These are phyloP conservation scores for Gavia stellata DNA, from an alignment of 2,113 vertebrate genomes.

Conservation along the genomic window DNA sequence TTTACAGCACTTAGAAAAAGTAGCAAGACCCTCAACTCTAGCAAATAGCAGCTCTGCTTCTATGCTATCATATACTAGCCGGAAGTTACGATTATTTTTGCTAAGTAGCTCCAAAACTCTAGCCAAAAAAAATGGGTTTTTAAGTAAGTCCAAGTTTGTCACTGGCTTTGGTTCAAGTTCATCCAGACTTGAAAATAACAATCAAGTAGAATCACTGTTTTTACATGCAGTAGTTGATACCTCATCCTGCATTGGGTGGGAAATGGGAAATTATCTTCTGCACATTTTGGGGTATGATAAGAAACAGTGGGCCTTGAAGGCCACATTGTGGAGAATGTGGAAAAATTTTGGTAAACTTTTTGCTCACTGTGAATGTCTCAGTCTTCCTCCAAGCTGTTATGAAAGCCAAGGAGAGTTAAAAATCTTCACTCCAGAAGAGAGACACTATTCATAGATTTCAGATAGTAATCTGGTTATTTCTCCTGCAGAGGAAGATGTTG, in stretches of 20 bases:
- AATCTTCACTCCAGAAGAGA: background rate
- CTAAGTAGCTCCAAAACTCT: background rate
- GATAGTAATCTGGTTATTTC: background rate
- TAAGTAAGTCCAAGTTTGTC: background rate
- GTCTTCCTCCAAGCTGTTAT: background rate
- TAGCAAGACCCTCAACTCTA: background rate
- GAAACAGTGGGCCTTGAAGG: background rate
- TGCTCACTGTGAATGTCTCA: background rate
- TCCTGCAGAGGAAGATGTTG: background rate
- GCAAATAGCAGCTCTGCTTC: background rate
- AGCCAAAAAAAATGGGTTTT: background rate
- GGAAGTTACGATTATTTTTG: background rate
- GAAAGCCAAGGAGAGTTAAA: background rate
- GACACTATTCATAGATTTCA: background rate
- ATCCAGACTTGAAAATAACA: background rate
- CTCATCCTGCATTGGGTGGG: background rate
- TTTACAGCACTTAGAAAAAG: background rate
- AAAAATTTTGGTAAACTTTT: background rate
- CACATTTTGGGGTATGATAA: background rate
- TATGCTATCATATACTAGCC: background rate
- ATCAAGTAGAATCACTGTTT: background rate
- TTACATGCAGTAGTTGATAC: background rate
- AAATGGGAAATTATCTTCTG: background rate
- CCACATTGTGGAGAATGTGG: background rate
- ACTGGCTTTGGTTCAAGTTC: background rate